Evolutionary conservation across 2,888 invertebrate genomes (phyloP), one percentile per base, ranked within the genome.

Genomic region (Tachystola acroxantha): DNA sequence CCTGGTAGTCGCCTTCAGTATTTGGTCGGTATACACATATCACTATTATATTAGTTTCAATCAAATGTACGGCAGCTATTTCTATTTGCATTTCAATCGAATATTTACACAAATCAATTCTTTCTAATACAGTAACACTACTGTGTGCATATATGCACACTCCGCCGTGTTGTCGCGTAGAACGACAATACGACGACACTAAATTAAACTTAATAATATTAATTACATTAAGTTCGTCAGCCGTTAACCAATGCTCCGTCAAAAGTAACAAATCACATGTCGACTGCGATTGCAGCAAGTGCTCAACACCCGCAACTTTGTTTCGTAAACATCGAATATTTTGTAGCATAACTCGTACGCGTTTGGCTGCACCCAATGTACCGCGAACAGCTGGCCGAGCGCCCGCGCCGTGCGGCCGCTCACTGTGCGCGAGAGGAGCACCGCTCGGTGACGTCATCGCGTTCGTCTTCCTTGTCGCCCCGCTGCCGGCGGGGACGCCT

Each of bases 1-100:
- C n/a, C 2, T 14, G 9, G n/a, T 14, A 14, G n/a, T n/a, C 9
- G 7, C 29, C 29, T 11, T 34, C 34, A 1, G 27, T 34, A 27
- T 27, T 27, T 4, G 34, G 27, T 1, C 34, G 14, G 19, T 34
- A 34, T 2, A 34, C 3, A 16, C 34, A 34, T 7, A 34, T 27
- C 6, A 34, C 34, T 16, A 34, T 31, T n/a, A 31, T 9, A 26
- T 31, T 31, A n/a, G 10, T 7, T 9, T 36, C 31, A 9, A 36
- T 10, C 5, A 36, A 7, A n/a, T 36, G 36, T 2, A 31, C 19
- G 2, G 36, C 36, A 1, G 36, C 36, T 10, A 36, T 26, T 11
- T 36, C 36, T 11, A 26, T 11, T 6, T 36, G 31, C 36, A 36
- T 36, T 31, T 36, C 36, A 1, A 31, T 19, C 1, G 36, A 31